Evolutionary conservation across 1,140 invertebrate genomes (phyloP), one percentile per base, ranked within the genome.

Genomic region (Drosophila kohkoa): DNA sequence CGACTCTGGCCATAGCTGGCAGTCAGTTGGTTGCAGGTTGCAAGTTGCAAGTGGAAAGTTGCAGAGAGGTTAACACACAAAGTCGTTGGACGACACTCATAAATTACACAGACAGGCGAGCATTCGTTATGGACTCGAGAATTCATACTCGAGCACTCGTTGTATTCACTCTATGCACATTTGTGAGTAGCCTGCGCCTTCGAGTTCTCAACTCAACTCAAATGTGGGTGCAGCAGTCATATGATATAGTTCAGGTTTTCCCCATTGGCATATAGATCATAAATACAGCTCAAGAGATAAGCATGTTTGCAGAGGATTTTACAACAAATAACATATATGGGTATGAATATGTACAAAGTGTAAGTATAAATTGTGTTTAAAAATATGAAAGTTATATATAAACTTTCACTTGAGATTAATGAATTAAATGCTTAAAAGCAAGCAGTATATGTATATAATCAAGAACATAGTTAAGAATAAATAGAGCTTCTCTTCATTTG

Each of bases 51-150:
- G 20, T 25, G 20, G 20, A 25, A 4, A 25, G 20, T 54, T 51
- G 32, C 62, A 64, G 48, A 38, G 28, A 51, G 60, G 30, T 15
- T 41, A 64, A 41, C 11, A 68, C 28, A 32, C 30, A 52, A 30
- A 54, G 5, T 54, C 51, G 51, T 54, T 54, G 43, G 58, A 70
- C 66, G 66, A 64, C 63, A 69, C 71, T 75, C 73, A 70, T 75
- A 75, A 71, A 75, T 71, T 59, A 75, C 67, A 70, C 71, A 74
- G 57, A 69, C 55, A 62, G 54, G 38, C 25, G 7, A 35, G n/a
- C 52, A 49, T n/a, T 54, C 43, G 60, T 64, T 70, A 66, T 43
- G 51, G 46, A 63, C 25, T 30, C 25, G 20, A 16, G n/a, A 32
- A 52, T n/a, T 32, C 15, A 15, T 15, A 11, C 30, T 49, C 11